A percentile compares a stretch with the other conserved stretches of the same genome.
Evolutionary conservation across 2,113 vertebrate species (phyloP).

Genomic region (Phycodurus eques): DNA sequence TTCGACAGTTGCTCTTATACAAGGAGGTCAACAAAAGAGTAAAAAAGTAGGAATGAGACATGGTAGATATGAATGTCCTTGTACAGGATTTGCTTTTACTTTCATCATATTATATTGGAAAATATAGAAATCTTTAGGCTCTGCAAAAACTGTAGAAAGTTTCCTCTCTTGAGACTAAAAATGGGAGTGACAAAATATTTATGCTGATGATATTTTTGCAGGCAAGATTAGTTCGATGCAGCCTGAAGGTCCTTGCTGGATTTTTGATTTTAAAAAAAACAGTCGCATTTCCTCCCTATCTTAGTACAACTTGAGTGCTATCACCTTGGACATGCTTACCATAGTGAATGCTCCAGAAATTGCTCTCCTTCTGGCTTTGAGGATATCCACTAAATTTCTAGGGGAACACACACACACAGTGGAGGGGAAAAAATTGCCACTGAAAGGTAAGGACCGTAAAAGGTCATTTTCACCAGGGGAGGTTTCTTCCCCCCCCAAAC

Average conservation of each 20-base stretch:
- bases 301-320: constrained; percentile 19
- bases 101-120: background rate
- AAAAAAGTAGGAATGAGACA: background rate
- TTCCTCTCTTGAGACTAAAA: constrained; percentile 10
- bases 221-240: constrained; percentile 2
- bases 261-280: constrained; percentile 15
- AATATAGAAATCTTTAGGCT: background rate
- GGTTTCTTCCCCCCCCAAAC: constrained; percentile 45
- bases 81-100: background rate
- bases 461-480: constrained; percentile 49
- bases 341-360: constrained; percentile 35
- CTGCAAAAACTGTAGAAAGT: constrained; percentile 1
- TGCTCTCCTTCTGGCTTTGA: constrained; percentile 30
- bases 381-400: constrained; percentile 26
- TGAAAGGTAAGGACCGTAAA: constrained; percentile 62
- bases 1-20: background rate
- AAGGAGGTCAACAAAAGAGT: background rate
- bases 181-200: constrained; percentile 15
- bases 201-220: constrained; percentile 22
- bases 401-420: constrained; percentile 13
- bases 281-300: constrained; percentile 20
- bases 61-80: background rate
- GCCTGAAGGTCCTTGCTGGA: constrained; percentile 8
- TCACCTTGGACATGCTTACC: constrained; percentile 47
- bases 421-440: constrained; percentile 23